A percentile compares a stretch with the other conserved stretches of the same genome.
Evolutionary conservation across 2,888 invertebrate genomes (phyloP).

Genomic region (Microchrysa polita): DNA sequence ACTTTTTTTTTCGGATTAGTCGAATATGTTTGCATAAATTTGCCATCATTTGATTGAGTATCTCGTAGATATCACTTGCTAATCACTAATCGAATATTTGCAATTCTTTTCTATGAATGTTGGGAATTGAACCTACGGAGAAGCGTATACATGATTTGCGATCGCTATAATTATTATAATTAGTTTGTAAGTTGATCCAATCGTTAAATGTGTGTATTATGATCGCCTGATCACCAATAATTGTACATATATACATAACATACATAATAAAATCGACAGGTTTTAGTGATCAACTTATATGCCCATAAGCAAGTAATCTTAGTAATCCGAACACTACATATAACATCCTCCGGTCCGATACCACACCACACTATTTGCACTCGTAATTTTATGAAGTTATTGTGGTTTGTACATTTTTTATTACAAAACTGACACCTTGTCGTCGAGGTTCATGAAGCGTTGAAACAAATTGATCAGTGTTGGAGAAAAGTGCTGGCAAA

Average conservation of each 20-base stretch:
- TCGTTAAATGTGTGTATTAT: neutral
- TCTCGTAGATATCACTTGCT: constrained; percentile 36
- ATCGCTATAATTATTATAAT: constrained; percentile 24
- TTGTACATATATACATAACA: no score
- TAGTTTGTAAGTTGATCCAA: constrained; percentile 13
- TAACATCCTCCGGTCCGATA: neutral
- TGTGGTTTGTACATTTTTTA: constrained; percentile 27
- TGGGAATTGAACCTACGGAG: constrained; percentile 21
- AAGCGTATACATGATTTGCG: constrained; percentile 5
- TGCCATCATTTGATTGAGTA: constrained; percentile 32
- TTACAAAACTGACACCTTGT: constrained; percentile 28
- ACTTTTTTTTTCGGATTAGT: constrained; percentile 1
- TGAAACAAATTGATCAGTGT: constrained; percentile 28
- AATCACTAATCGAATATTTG: constrained; percentile 26
- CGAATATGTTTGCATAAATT: constrained; percentile 37
- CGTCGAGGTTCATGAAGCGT: constrained; percentile 12
- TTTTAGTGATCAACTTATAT: neutral
- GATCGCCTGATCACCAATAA: constrained; percentile 7
- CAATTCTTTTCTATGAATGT: constrained; percentile 4
- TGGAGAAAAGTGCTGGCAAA: neutral
- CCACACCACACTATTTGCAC: neutral
- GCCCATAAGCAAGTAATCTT: constrained; percentile 7
- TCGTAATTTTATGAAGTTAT: constrained; percentile 38
- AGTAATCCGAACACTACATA: neutral
- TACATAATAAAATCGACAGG: no score